Conservation (phyloP, 2,113 vertebrate genomes). For the Cygnus atratus region DNA sequence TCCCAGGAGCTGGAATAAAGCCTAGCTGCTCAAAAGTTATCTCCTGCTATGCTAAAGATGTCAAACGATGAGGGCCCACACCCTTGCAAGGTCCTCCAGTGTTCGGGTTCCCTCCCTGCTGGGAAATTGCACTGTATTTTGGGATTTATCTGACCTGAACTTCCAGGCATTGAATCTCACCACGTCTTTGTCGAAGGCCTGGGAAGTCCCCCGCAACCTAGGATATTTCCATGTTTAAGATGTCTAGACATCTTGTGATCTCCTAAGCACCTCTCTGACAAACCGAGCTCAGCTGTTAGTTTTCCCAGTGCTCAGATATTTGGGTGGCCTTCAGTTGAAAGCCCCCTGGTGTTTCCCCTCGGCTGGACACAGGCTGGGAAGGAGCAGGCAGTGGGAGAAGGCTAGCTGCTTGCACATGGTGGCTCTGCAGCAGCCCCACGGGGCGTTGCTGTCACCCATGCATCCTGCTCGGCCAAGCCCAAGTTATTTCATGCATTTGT, state of each 20-base stretch:
- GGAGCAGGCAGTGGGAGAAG: background rate
- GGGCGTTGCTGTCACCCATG: background rate
- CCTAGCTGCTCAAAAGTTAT: background rate
- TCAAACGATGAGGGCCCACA: background rate
- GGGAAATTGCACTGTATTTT: background rate
- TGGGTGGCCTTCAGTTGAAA: background rate
- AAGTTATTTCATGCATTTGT: background rate
- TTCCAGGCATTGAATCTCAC: conserved; percentile 46
- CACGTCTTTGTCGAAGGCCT: background rate
- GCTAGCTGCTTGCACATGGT: background rate
- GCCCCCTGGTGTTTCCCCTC: background rate
- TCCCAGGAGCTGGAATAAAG: background rate
- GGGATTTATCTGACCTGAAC: conserved; percentile 46
- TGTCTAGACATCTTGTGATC: background rate
- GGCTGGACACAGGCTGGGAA: accelerated
- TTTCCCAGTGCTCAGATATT: background rate
- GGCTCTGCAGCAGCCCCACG: background rate
- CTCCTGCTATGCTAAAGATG: background rate
- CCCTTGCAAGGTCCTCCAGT: background rate
- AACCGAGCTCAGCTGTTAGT: background rate
- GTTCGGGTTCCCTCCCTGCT: background rate
- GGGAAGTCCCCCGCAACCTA: background rate
- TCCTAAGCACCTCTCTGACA: background rate
- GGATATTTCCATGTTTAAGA: background rate
- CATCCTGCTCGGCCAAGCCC: background rate